phyloP scores from a whole-genome alignment of 2,888 invertebrate genomes.

The Ornithoptera priamus region DNA sequence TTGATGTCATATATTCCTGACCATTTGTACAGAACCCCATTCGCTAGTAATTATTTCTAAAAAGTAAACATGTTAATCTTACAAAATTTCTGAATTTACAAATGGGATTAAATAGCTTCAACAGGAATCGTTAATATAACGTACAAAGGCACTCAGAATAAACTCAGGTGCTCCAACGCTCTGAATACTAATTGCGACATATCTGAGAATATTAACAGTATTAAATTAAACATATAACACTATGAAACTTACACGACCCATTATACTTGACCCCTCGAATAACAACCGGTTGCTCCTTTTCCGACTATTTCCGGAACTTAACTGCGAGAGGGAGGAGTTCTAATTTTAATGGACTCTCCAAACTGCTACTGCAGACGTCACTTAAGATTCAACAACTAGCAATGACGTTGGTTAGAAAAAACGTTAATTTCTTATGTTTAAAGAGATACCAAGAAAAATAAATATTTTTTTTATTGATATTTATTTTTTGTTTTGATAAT shows the following conservation, averaged over 20 bases:
- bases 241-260: not conserved
- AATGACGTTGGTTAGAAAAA: not conserved
- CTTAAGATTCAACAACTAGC: constrained; percentile 5
- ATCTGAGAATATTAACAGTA: constrained; percentile 1
- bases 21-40: not conserved
- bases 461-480: too few relatives aligned
- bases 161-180: not conserved
- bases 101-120: not conserved
- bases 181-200: constrained; percentile 2
- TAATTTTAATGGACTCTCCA: constrained; percentile 18
- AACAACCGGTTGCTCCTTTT: constrained; percentile 15
- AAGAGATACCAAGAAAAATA: too few relatives aligned
- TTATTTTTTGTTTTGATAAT: too few relatives aligned
- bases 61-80: not conserved
- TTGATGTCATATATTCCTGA: too few relatives aligned
- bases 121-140: not conserved
- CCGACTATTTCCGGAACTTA: constrained; percentile 15
- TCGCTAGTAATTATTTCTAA: not conserved
- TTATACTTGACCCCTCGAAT: constrained; percentile 19
- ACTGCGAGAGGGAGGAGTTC: constrained; percentile 7
- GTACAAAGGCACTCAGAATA: constrained; percentile 1
- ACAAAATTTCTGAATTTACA: not conserved
- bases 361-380: constrained; percentile 7
- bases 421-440: not conserved
- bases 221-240: constrained; percentile 9